These are phyloP conservation scores for Harpagoxenus sublaevis DNA, from an alignment of 2,888 invertebrate species.

Conservation along the genomic window DNA sequence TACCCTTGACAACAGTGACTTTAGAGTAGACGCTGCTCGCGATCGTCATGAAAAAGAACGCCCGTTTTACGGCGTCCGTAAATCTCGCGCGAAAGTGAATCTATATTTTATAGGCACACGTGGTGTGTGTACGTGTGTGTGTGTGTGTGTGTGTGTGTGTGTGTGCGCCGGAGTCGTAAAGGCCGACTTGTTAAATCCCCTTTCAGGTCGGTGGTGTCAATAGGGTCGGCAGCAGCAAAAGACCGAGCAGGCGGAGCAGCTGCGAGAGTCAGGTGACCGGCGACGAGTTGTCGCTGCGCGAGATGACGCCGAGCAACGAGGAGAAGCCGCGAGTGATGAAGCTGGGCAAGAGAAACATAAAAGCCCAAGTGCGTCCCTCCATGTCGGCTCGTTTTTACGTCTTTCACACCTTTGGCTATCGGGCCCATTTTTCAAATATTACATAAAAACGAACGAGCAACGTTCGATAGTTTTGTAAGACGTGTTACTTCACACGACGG, in stretches of 20 bases:
- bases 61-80: conserved; percentile 43
- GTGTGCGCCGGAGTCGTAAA: conserved; percentile 47
- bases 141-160: neutral
- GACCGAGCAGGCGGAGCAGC: conserved; percentile 87
- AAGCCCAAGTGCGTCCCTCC: conserved; percentile 89
- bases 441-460: neutral
- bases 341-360: conserved; percentile 96
- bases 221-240: conserved; percentile 82
- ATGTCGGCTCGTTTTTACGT: neutral
- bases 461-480: neutral
- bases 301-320: conserved; percentile 86
- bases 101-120: conserved; percentile 28
- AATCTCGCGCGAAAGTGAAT: conserved; percentile 45
- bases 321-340: conserved; percentile 88
- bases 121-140: neutral
- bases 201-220: conserved; percentile 82
- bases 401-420: neutral
- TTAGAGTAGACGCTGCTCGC: neutral
- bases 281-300: conserved; percentile 85
- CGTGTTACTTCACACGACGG: neutral
- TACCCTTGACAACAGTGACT: neutral
- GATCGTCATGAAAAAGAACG: conserved; percentile 6
- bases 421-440: neutral
- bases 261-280: conserved; percentile 86
- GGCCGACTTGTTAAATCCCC: conserved; percentile 43